These are phyloP conservation scores for Ellobius talpinus DNA, from an alignment of 2,113 vertebrate species.

Conservation along the genomic window DNA sequence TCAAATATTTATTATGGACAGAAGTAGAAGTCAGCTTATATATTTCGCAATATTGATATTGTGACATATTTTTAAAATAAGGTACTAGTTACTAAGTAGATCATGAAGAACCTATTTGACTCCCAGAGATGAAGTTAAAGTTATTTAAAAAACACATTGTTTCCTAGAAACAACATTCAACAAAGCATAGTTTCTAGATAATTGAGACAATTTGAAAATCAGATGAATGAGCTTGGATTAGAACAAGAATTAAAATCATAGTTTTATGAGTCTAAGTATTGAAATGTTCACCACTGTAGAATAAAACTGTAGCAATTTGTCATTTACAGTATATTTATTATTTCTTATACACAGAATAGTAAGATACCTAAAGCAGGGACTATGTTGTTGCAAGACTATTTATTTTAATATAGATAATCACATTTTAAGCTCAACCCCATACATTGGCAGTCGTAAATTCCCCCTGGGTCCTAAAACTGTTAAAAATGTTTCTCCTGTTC, in stretches of 20 bases:
- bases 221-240: background rate
- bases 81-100: background rate
- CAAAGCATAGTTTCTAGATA: background rate
- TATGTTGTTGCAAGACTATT: constrained; percentile 10
- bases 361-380: background rate
- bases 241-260: background rate
- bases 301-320: constrained; percentile 6
- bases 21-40: background rate
- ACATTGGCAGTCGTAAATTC: constrained; percentile 19
- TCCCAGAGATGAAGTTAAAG: background rate
- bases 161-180: background rate
- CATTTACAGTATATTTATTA: constrained; percentile 10
- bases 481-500: constrained; percentile 30
- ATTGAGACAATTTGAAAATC: background rate
- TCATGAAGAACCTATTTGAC: background rate
- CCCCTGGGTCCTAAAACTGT: background rate
- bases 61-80: background rate
- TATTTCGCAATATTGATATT: background rate
- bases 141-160: background rate
- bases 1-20: background rate
- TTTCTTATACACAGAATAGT: background rate
- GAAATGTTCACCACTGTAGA: background rate
- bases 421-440: background rate
- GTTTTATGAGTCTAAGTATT: background rate
- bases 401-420: constrained; percentile 46